Evolutionary conservation across 2,888 invertebrate species (phyloP).

Genomic region (Oxystoma pomonae): DNA sequence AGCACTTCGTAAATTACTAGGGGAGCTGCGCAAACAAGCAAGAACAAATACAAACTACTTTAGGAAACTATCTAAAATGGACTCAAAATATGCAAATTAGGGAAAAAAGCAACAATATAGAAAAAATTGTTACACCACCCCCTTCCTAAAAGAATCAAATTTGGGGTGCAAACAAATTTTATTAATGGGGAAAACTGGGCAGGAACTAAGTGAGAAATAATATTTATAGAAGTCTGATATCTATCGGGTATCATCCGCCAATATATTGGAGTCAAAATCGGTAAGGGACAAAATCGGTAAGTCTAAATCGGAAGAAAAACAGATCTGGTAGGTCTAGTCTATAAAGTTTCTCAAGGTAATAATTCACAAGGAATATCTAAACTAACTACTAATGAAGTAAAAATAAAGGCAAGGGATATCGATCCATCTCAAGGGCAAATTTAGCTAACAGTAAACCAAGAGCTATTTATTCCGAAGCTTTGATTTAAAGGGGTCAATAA

Average conservation of each 20-base stretch:
- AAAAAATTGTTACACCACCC: slow-evolving; percentile 6
- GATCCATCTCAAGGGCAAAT: too few relatives aligned
- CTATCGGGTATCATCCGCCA: slow-evolving; percentile 10
- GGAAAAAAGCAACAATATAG: too few relatives aligned
- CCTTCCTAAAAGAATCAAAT: slow-evolving; percentile 6
- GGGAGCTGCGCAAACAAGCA: too few relatives aligned
- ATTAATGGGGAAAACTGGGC: background rate
- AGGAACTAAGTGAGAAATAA: background rate
- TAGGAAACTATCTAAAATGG: too few relatives aligned
- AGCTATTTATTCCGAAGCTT: too few relatives aligned
- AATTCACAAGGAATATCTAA: background rate
- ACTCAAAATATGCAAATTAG: too few relatives aligned
- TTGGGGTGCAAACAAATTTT: background rate
- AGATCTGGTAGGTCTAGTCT: background rate
- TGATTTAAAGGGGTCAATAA: too few relatives aligned
- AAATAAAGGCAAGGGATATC: too few relatives aligned
- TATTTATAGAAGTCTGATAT: background rate
- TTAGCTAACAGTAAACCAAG: too few relatives aligned
- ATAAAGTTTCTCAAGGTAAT: background rate
- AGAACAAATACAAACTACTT: too few relatives aligned
- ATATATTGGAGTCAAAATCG: background rate
- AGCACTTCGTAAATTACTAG: too few relatives aligned
- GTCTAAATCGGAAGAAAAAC: background rate
- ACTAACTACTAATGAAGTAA: too few relatives aligned
- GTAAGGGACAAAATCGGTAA: slow-evolving; percentile 3